Evolutionary conservation across 2,113 vertebrate genomes (phyloP), one percentile per base, ranked within the genome.

Genomic region (Lynx canadensis): DNA sequence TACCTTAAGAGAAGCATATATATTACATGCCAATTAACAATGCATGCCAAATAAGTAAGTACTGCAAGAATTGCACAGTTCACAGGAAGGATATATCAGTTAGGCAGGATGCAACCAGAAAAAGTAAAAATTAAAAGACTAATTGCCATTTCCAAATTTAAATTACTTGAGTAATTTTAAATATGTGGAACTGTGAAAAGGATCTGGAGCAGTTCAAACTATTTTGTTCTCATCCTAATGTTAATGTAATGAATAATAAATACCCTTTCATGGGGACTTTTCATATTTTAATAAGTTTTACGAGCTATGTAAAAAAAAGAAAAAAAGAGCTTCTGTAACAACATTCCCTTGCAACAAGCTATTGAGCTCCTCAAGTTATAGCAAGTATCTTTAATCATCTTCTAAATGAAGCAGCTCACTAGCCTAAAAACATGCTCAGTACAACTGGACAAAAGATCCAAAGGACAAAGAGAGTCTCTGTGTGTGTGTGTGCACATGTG

Each of bases 251-350:
- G 4, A 92, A 55, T 52, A 95, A 89, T 91, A 78, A 95, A 74
- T 66, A 68, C 60, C 1, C 41, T 83, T 89, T 55, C 7, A 27
- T 31, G 10, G 33, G 5, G 4, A 50, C 84, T 90, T 90, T 80
- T 69, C 21, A 92, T 96, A 78, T 81, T 7, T 96, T 71, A 87
- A 27, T 55, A 87, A 80, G 76, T 92, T 86, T 96, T 74, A 86
- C 73, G 8, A 84, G 15, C 33, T 71, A 82, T 63, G 18, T 29
- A 63, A 63, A 65, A 65, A 65, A 25, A 50, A 66, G 79, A 76
- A 63, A 31, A 31, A 60, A 83, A 48, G 9, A 10, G 15, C 79
- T 68, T 90, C 33, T 92, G 7, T 89, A 78, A 65, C 38, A 96
- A 89, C 21, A 52, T 89, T 48, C 23, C 48, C 84, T 86, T 81